phyloP scores from a whole-genome alignment of 1,140 invertebrate species.

The Cydia pomonella region DNA sequence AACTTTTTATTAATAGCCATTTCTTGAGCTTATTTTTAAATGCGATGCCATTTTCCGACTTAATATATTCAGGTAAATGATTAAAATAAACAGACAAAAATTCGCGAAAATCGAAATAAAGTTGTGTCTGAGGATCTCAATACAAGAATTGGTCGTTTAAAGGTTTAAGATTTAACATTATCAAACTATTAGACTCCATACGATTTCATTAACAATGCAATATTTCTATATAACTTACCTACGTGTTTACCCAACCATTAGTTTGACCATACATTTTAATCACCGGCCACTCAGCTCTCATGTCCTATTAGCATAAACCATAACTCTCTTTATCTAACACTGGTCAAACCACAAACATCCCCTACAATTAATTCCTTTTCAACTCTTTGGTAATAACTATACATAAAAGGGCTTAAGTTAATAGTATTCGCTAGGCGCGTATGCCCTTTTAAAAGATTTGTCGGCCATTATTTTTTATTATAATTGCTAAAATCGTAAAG shows the following conservation, averaged over 20 bases:
- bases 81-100: too few relatives aligned
- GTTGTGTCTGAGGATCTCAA: too few relatives aligned
- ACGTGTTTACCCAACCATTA: neutral
- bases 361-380: neutral
- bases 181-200: too few relatives aligned
- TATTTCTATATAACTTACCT: too few relatives aligned
- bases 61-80: too few relatives aligned
- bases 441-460: neutral
- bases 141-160: too few relatives aligned
- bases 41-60: too few relatives aligned
- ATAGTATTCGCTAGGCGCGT: neutral
- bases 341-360: neutral
- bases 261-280: neutral
- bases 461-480: neutral
- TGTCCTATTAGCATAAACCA: neutral
- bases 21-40: too few relatives aligned
- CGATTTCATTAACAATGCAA: too few relatives aligned
- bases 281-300: neutral
- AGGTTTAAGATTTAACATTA: too few relatives aligned
- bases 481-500: neutral
- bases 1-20: too few relatives aligned
- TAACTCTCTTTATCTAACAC: conserved; percentile 11
- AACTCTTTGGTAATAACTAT: neutral
- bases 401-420: neutral
- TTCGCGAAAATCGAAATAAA: too few relatives aligned